Conservation (phyloP, 92 coral and sea anemone genomes). For the Siderastrea radians region DNA sequence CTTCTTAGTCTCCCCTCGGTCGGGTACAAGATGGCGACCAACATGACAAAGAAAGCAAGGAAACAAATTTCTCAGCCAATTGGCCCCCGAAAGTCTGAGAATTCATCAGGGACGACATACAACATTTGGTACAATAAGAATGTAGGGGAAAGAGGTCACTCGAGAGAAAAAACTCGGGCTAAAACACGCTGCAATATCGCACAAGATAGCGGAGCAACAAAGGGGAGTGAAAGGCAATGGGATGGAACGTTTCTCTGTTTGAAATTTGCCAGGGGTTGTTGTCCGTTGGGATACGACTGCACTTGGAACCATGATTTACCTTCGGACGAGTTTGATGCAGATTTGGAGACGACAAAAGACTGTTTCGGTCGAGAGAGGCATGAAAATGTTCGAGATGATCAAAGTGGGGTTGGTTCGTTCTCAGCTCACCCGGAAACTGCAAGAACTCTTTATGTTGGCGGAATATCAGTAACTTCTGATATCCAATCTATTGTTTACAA, state of each 20-base stretch:
- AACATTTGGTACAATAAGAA: conserved; percentile 93
- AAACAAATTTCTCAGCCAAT: conserved; percentile 79
- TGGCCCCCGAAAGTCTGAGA: conserved; percentile 82
- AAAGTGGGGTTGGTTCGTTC: conserved; percentile 92
- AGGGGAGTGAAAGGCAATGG: conserved; percentile 63
- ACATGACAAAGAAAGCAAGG: conserved; percentile 70
- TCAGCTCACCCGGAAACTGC: conserved; percentile 76
- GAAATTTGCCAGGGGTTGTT: conserved; percentile 92
- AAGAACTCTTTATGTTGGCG: conserved; percentile 86
- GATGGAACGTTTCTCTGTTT: conserved; percentile 76
- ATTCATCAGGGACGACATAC: conserved; percentile 67
- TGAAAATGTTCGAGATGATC: conserved; percentile 85
- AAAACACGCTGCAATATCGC: conserved; percentile 73
- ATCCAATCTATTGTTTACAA: conserved; percentile 70
- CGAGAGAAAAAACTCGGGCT: conserved; percentile 58
- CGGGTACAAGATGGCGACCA: conserved; percentile 37
- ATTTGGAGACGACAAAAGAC: conserved; percentile 72
- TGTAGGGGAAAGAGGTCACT: conserved; percentile 77
- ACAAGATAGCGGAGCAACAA: conserved; percentile 82
- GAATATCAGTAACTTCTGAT: conserved; percentile 61
- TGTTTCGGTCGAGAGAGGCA: conserved; percentile 93
- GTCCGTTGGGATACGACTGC: conserved; percentile 86
- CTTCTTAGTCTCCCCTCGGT: conserved; percentile 15
- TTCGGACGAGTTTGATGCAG: conserved; percentile 46
- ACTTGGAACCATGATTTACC: conserved; percentile 84